Evolutionary conservation across 2,113 vertebrate genomes (phyloP).

Genomic region (Lophura nycthemera): DNA sequence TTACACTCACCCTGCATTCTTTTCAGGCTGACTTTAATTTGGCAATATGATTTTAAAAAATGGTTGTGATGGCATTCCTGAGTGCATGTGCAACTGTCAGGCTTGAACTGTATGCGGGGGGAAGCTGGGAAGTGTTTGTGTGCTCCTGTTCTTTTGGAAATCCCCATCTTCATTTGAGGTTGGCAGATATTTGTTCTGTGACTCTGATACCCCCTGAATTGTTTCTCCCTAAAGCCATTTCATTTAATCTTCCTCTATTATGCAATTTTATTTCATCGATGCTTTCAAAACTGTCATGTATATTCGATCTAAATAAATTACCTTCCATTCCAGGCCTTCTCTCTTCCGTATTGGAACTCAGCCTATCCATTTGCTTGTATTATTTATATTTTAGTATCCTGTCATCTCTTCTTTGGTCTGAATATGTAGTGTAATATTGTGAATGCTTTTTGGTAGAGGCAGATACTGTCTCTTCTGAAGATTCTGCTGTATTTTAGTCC

Average conservation of each 20-base stretch:
- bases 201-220: not conserved
- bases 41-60: not conserved
- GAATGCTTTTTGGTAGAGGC: not conserved
- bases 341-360: not conserved
- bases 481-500: not conserved
- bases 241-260: conserved; percentile 24
- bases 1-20: not conserved
- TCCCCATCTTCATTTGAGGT: not conserved
- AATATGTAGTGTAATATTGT: not conserved
- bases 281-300: conserved; percentile 8
- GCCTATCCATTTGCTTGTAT: not conserved
- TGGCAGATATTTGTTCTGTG: conserved; percentile 31
- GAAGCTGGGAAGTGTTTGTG: not conserved
- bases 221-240: not conserved
- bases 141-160: not conserved
- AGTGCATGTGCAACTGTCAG: not conserved
- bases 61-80: not conserved
- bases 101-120: not conserved
- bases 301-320: not conserved
- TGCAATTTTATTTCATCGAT: conserved; percentile 12
- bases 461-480: not conserved
- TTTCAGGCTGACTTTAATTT: not conserved
- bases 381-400: not conserved
- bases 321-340: conserved; percentile 14
- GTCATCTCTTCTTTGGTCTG: conserved; percentile 2